Base-by-base conservation (phyloP, 2,888 invertebrate species). In the Cryptocephalus moraei region DNA sequence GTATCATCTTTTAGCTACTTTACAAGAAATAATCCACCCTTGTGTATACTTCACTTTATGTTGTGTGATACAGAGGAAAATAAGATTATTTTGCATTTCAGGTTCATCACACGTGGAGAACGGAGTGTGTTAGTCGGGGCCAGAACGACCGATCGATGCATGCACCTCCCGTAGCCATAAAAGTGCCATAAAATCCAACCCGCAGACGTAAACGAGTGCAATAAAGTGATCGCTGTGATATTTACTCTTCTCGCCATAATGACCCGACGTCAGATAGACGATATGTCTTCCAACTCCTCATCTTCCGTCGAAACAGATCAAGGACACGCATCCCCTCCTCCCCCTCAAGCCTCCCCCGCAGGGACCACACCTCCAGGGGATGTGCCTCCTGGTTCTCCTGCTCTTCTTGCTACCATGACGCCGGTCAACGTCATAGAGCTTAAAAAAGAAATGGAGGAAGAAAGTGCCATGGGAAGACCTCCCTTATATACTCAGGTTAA, bases 371-470 rank as follows among this genome's bases (percentile, higher is more conserved):
- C 76, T 49, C 41, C 54, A 32, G 57, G 62, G 49, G 74, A 76
- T 56, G 79, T 80, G 40, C 80, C 81, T 44, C 80, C 81, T 44
- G 71, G 80, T 72, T 84, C 79, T 60, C 84, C 84, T 60, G 79
- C 84, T 53, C 84, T 89, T 72, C 75, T 90, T 57, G 86, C 88
- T 56, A 89, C 88, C 63, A 90, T 90, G 89, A 89, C 88, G 51
- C 88, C 89, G 48, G 89, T 89, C 56, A 88, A 86, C 64, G 87
- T 88, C 34, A 77, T 87, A 60, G 87, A 88, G 63, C 77, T 82
- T 46, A 71, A 80, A 61, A 80, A 80, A 49, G 80, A 80, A 62
- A 78, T 79, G 75, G 80, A 79, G 62, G 79, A 77, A 50, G 77
- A 79, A 61, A 81, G 82, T 61, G 71, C 73, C 61, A 76, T 80